Base-by-base conservation (phyloP, 2,113 vertebrate species). In the Etia nguti region DNA sequence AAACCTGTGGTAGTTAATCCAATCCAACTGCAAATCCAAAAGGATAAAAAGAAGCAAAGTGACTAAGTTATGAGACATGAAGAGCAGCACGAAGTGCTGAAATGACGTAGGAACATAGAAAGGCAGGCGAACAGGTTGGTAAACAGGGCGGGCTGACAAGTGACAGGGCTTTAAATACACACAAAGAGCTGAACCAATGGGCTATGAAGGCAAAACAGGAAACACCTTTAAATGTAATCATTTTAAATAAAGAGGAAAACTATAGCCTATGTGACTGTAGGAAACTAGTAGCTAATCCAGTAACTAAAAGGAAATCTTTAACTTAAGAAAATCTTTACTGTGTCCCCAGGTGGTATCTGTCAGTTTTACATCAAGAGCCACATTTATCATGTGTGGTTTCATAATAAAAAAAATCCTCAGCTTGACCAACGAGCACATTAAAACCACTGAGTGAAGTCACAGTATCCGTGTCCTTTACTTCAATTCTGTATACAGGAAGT, bases 221-320 rank as follows among this genome's bases (percentile, higher is more conserved):
- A 65, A 68, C 59, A 36, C 20, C 10, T 68, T 68, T 38, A 22
- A 38, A 62, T 34, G 16, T 62, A 11, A 62, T 6, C 2, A 1
- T 62, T 62, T 62, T 62, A 34, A 31, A 2, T 62, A 62, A 62
- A 62, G 18, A 62, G 31, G 6, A n/a, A 36, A 11, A 62, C 59
- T 0, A 20, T 62, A 34, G 5, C 29, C 9, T 34, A 5, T 20
- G 9, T 62, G 59, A 34, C 0, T 46, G 5, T 13, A 12, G 41
- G 11, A 43, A 43, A 13, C 41, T 43, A 5, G 11, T 15, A 46
- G 43, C 11, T 62, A 62, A 20, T 36, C 59, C 6, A 36, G 16
- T 18, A 7, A 36, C 29, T 34, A 7, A 36, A 62, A 62, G 31
- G 2, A 36, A 62, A 62, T 62, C 41, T 4, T 11, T 11, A 12